phyloP scores from a whole-genome alignment of 2,113 vertebrate genomes.

The Hippocampus zosterae region DNA sequence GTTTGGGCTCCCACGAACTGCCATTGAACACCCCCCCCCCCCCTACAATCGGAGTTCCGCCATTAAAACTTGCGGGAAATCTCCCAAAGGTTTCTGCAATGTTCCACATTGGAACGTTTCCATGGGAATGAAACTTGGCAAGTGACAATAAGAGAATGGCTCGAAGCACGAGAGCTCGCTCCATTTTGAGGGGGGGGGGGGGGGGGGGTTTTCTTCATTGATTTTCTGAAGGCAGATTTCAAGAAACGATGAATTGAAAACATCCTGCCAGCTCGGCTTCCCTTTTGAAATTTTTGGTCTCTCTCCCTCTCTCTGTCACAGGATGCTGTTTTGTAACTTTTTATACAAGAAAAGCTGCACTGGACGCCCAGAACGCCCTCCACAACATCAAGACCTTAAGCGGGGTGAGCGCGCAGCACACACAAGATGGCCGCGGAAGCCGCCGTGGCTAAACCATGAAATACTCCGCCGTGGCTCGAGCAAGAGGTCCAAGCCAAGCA shows the following conservation, averaged over 20 bases:
- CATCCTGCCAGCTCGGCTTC: background rate
- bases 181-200: too few relatives aligned
- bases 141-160: too few relatives aligned
- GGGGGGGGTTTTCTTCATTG: too few relatives aligned
- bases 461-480: too few relatives aligned
- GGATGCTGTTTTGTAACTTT: slow-evolving; percentile 99
- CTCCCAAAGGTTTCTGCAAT: background rate
- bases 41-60: slow-evolving; percentile 4
- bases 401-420: slow-evolving; percentile 87
- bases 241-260: too few relatives aligned
- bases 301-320: slow-evolving; percentile 61
- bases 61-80: background rate
- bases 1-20: slow-evolving; percentile 28
- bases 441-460: too few relatives aligned
- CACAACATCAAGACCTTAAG: slow-evolving; percentile 99
- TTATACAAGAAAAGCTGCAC: slow-evolving; percentile 99
- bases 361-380: slow-evolving; percentile 98
- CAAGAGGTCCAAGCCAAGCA: too few relatives aligned
- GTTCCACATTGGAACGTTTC: background rate
- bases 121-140: background rate
- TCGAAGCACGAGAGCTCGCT: too few relatives aligned
- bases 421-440: too few relatives aligned
- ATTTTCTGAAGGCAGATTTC: too few relatives aligned
- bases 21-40: slow-evolving; percentile 26
- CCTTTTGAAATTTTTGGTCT: slow-evolving; percentile 42